Conservation (phyloP, 2,113 vertebrate genomes). For the Passer domesticus region DNA sequence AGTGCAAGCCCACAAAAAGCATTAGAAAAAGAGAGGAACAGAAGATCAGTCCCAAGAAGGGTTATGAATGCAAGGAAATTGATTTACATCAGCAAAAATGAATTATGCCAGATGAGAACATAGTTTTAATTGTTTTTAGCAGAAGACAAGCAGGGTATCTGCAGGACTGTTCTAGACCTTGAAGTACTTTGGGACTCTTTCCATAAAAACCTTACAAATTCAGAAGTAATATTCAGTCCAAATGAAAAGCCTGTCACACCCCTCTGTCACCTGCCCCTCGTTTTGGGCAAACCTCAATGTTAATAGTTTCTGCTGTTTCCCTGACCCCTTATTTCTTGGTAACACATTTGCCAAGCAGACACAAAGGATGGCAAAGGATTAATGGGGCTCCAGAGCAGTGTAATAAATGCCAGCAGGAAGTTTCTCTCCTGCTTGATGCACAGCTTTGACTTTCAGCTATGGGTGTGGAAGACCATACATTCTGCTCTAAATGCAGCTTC, state of each 20-base stretch:
- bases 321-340: not conserved
- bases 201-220: not conserved
- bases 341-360: not conserved
- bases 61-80: not conserved
- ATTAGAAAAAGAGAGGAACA: not conserved
- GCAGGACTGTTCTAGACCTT: not conserved
- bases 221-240: not conserved
- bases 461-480: not conserved
- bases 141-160: not conserved
- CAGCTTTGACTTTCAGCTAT: not conserved
- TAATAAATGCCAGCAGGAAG: not conserved
- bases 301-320: not conserved
- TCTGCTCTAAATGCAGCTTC: not conserved
- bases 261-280: not conserved
- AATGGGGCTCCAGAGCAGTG: not conserved
- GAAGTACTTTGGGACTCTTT: not conserved
- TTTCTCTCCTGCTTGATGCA: not conserved
- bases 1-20: not conserved
- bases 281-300: not conserved
- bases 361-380: not conserved
- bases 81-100: not conserved
- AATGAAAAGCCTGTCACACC: not conserved
- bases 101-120: not conserved
- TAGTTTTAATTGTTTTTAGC: not conserved
- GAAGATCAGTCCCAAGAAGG: not conserved